A percentile compares a stretch with the other conserved stretches of the same genome.
Evolutionary conservation across 2,888 invertebrate genomes (phyloP).

Genomic region (Anoncus sp.): DNA sequence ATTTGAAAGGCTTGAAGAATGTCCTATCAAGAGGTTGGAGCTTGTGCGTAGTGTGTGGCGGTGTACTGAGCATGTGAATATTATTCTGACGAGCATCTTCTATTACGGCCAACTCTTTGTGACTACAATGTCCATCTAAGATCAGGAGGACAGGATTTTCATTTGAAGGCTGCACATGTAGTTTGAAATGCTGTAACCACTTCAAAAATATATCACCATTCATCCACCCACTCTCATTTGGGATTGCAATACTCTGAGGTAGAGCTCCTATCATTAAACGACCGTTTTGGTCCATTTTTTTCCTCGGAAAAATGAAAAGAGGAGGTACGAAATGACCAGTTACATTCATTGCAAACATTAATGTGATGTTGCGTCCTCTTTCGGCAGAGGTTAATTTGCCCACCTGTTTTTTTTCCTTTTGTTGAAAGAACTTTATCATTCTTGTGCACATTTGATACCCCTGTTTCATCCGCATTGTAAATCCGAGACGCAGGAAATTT

Average conservation of each 20-base stretch:
- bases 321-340: slow-evolving; percentile 61
- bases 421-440: neutral
- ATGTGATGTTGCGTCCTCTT: slow-evolving; percentile 64
- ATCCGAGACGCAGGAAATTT: slow-evolving; percentile 56
- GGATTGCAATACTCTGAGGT: slow-evolving; percentile 55
- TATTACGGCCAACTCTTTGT: slow-evolving; percentile 68
- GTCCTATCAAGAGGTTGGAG: slow-evolving; percentile 65
- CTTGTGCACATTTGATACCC: slow-evolving; percentile 29
- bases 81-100: slow-evolving; percentile 61
- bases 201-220: slow-evolving; percentile 56
- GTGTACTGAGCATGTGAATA: slow-evolving; percentile 67
- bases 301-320: slow-evolving; percentile 63
- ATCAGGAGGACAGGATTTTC: slow-evolving; percentile 66
- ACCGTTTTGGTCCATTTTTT: slow-evolving; percentile 48
- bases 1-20: slow-evolving; percentile 67
- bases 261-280: slow-evolving; percentile 66
- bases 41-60: slow-evolving; percentile 69
- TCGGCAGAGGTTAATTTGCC: slow-evolving; percentile 64
- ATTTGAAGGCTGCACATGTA: slow-evolving; percentile 52
- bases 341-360: neutral
- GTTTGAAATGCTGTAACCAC: slow-evolving; percentile 60
- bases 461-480: slow-evolving; percentile 65
- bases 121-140: slow-evolving; percentile 68
- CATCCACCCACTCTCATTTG: slow-evolving; percentile 64
- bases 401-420: slow-evolving; percentile 47